Evolutionary conservation across 2,113 vertebrate species (phyloP), one percentile per base, ranked within the genome.

Genomic region (Chlorocebus sabaeus): DNA sequence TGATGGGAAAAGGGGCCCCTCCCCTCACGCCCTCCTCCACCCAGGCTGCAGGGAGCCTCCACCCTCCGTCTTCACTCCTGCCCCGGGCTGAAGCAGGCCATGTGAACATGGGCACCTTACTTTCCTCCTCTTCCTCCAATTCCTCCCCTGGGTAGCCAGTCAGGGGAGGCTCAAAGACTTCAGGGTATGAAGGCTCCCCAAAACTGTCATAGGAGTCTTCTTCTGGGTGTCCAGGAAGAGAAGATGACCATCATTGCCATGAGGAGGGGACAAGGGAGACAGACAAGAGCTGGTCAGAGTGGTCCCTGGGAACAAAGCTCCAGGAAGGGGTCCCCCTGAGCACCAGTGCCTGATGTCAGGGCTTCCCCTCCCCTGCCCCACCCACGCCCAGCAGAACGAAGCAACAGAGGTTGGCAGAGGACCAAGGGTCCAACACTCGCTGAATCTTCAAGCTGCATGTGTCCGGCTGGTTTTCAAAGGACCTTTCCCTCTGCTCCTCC

Each of bases 51-150:
- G 68, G 93, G 72, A 27, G 23, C 78, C 67, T 8, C 35, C 1
- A 16, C 48, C 50, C 67, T 6, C 50, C 4, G 0, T 5, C 67
- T 6, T 50, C 6, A 0, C 5, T 14, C 61, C 48, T 6, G 2
- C 68, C 45, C 43, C 25, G 0, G 1, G 52, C 23, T 16, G 20
- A 32, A 4, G 5, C 55, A 43, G 38, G 23, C 67, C 73, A 3
- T 7, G 67, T 30, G 83, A 59, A n/a, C 59, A 22, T 0, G 6
- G 94, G 80, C 93, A 79, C 61, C 99, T 99, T 99, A 99, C 99
- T 98, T 98, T 99, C 99, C 93, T 99, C 99, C 96, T 99, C 99
- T 88, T 98, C 97, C 18, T 99, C 98, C 0, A 97, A 95, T 35
- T 99, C 99, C 8, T 99, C 99, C 4, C 98, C 98, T 0, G 96